These are phyloP conservation scores for Dolichoris vasculosae DNA, from an alignment of 1,140 invertebrate species.

Conservation along the genomic window DNA sequence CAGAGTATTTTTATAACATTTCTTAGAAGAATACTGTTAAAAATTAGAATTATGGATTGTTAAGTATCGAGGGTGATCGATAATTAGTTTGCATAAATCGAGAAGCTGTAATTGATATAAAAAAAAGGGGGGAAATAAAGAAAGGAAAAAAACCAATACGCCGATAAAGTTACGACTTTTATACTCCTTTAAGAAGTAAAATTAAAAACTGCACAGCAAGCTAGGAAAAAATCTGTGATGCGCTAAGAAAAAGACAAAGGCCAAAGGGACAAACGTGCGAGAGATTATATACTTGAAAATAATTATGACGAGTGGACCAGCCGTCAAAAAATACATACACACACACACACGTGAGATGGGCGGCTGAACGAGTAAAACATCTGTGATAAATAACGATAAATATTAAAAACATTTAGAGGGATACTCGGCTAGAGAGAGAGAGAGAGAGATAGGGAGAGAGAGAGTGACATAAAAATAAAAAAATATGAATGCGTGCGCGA, in stretches of 20 bases:
- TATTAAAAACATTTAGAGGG: constrained; percentile 57
- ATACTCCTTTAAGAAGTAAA: constrained; percentile 32
- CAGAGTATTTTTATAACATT: background rate
- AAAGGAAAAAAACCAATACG: background rate
- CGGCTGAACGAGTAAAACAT: constrained; percentile 70
- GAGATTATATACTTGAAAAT: constrained; percentile 55
- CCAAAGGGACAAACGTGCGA: constrained; percentile 52
- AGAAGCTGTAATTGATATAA: background rate
- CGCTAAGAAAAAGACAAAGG: constrained; percentile 46
- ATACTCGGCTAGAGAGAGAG: constrained; percentile 60
- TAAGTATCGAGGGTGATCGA: background rate
- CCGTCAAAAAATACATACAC: constrained; percentile 39
- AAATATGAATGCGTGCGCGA: constrained; percentile 14
- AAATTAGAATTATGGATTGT: background rate
- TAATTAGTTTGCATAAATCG: background rate
- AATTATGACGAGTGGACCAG: constrained; percentile 36
- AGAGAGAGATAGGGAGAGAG: constrained; percentile 42
- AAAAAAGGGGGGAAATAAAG: background rate
- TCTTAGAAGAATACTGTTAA: background rate
- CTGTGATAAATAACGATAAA: constrained; percentile 69
- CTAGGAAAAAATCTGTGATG: constrained; percentile 52
- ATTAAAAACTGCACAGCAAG: constrained; percentile 48
- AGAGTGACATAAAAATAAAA: constrained; percentile 29
- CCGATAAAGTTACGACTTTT: background rate
- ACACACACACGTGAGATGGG: constrained; percentile 51